These are phyloP conservation scores for Metopolophium dirhodum DNA, from an alignment of 1,140 invertebrate species.

Conservation along the genomic window DNA sequence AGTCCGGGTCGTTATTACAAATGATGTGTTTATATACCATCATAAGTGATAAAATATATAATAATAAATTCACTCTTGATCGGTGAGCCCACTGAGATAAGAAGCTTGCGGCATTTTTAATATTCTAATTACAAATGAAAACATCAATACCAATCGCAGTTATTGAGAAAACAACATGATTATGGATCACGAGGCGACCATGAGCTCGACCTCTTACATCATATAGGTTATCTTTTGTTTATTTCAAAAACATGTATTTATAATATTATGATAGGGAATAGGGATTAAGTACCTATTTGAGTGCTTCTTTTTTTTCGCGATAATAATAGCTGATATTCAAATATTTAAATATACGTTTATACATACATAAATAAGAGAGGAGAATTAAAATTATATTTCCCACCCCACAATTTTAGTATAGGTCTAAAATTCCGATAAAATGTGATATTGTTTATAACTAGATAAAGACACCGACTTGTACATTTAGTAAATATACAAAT, in stretches of 20 bases:
- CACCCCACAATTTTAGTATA: not conserved
- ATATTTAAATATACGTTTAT: not conserved
- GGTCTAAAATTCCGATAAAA: not conserved
- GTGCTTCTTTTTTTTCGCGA: not conserved
- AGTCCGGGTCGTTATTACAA: not conserved
- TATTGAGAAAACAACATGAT: conserved; percentile 54
- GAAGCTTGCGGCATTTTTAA: not conserved
- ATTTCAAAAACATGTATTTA: conserved; percentile 29
- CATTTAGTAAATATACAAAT: not conserved
- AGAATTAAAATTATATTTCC: not conserved
- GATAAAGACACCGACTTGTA: not conserved
- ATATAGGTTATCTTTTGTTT: conserved; percentile 42
- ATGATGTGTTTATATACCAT: not conserved
- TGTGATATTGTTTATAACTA: not conserved
- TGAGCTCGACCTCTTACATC: conserved; percentile 46
- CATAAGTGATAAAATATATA: not conserved
- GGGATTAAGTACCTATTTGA: too few species aligned
- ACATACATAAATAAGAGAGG: not conserved
- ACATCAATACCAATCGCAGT: conserved; percentile 2
- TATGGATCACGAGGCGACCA: conserved; percentile 51
- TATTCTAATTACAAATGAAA: conserved; percentile 33
- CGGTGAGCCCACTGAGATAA: conserved; percentile 7
- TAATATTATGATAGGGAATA: not conserved
- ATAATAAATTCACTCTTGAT: not conserved
- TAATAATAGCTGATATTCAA: conserved; percentile 17